Evolutionary conservation across 2,797 vertebrate genomes (phyloP), one percentile per base, ranked within the genome.

Genomic region (Lutjanus argentimaculatus): DNA sequence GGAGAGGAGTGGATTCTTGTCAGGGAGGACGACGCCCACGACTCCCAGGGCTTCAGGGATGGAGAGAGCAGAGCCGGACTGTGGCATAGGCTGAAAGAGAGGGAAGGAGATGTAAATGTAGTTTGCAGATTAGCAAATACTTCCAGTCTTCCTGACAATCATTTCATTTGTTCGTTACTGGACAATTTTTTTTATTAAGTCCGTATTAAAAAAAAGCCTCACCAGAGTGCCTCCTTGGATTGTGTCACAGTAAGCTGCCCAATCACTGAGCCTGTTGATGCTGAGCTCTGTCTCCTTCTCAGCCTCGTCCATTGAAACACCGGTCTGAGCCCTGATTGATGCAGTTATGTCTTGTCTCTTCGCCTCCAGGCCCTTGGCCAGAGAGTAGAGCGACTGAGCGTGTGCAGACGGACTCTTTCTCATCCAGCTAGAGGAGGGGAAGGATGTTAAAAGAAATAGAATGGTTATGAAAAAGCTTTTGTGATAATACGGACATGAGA

Each of bases 31-130:
- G 0, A 97, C 78, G 0, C 96, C 97, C 25, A 98, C 42, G 3
- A 98, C 95, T 2, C 97, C 97, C 7, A 97, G 79, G 0, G 97
- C 96, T 80, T 97, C 96, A 19, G 95, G 95, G 21, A 96, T n/a
- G 52, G 93, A 94, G 43, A 98, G 83, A n/a, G 97, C 96, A 0
- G 93, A 95, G 62, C 97, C 97, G 1, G 94, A 95, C 77, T 96
- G 94, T n/a, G 95, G 95, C 73, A 72, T 91, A 1, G 91, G 84
- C 95, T 96, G 87, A 22, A 67, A 14, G 42, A 49, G 45, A 63
- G 11, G 8, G 19, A 40, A 43, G 9, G n/a, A 8, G 2, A 52
- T 25, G 3, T 14, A 12, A 16, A 71, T 49, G 8, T 4, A 51
- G 49, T 36, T 2, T 25, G 12, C 8, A 25, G 22, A 9, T 58